Percentiles rank a stretch among this genome's conserved stretches.
phyloP scores from a whole-genome alignment of 2,797 vertebrate genomes.

The Centroberyx gerrardi region DNA sequence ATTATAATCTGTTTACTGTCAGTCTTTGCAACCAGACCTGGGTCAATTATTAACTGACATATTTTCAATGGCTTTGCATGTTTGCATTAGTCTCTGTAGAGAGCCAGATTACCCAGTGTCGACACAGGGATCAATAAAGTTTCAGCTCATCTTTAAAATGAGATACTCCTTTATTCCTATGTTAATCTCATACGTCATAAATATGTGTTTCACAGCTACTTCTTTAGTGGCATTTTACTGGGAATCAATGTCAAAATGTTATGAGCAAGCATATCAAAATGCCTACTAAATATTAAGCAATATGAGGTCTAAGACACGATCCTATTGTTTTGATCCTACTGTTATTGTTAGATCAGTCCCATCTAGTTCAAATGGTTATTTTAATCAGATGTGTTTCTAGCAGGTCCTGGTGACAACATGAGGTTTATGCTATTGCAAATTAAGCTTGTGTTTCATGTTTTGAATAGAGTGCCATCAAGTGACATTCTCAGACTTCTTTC shows the following conservation, averaged over 20 bases:
- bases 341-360: no score
- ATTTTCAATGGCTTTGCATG: not conserved
- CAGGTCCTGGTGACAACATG: no score
- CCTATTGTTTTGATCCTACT: no score
- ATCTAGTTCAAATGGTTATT: no score
- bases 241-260: not conserved
- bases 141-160: not conserved
- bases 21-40: not conserved
- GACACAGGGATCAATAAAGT: conserved; percentile 7
- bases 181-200: conserved; percentile 3
- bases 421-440: no score
- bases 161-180: not conserved
- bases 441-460: not conserved
- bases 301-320: not conserved
- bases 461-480: no score
- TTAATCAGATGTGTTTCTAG: no score
- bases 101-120: not conserved
- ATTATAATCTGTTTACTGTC: conserved; percentile 5
- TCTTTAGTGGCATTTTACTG: not conserved
- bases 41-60: not conserved
- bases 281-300: not conserved
- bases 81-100: not conserved
- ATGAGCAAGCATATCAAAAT: not conserved
- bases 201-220: conserved; percentile 7
- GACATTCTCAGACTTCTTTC: not conserved